Evolutionary conservation across 2,797 vertebrate species (phyloP).

Genomic region (Smutsia temminckii): DNA sequence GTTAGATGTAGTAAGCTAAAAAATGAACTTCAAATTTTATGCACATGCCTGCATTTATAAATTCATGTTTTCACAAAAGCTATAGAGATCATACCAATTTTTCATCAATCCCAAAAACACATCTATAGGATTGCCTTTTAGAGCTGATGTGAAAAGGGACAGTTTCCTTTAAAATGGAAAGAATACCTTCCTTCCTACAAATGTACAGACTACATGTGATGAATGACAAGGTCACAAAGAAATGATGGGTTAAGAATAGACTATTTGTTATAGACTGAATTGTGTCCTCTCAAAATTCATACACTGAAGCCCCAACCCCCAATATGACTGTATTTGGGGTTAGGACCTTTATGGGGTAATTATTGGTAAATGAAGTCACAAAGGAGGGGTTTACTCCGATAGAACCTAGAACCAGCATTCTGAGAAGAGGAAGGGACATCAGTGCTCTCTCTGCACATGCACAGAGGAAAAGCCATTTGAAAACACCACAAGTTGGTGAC

Average conservation of each 20-base stretch:
- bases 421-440: not conserved
- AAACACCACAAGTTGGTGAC: not conserved
- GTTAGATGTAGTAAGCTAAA: not conserved
- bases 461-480: not conserved
- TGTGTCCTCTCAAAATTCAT: not conserved
- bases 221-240: not conserved
- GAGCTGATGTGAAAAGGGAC: not conserved
- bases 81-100: not conserved
- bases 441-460: not conserved
- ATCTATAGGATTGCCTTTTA: not conserved
- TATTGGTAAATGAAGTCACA: not conserved
- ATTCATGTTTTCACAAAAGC: not conserved
- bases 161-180: not conserved
- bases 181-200: not conserved
- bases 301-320: not conserved
- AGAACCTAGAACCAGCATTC: not conserved
- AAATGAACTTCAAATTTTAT: not conserved
- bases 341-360: not conserved
- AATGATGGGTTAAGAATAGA: not conserved
- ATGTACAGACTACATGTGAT: not conserved
- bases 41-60: not conserved
- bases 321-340: not conserved
- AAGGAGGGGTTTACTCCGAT: not conserved
- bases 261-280: not conserved
- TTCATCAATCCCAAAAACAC: not conserved